Conservation (phyloP, 2,113 vertebrate genomes). For the Ivindomyrus marchei region DNA sequence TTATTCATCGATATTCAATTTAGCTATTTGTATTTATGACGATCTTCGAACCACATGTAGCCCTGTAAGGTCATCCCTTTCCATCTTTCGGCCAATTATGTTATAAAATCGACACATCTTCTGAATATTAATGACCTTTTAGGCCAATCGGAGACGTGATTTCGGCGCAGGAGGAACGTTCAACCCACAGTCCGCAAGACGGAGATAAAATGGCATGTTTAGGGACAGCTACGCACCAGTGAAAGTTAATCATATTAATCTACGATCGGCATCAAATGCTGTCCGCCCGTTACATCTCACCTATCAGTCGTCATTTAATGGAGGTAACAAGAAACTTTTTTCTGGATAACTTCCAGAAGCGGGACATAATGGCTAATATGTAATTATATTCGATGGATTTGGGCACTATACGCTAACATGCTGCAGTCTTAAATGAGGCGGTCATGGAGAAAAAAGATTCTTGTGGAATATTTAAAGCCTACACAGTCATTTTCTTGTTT, state of each 20-base stretch:
- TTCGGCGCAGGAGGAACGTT: conserved; percentile 6
- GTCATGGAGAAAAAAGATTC: conserved; percentile 66
- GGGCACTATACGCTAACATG: not conserved
- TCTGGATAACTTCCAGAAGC: conserved; percentile 2
- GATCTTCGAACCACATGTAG: not conserved
- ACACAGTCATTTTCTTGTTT: conserved; percentile 59
- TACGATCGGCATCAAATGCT: not conserved
- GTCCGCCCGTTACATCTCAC: not conserved
- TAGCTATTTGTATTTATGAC: not conserved
- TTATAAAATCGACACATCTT: conserved; percentile 35
- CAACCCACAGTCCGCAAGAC: conserved; percentile 11
- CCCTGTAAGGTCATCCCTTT: not conserved
- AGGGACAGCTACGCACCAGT: not conserved
- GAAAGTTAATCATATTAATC: conserved; percentile 5
- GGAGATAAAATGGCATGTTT: conserved; percentile 29
- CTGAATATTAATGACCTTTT: conserved; percentile 30
- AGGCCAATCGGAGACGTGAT: conserved; percentile 45
- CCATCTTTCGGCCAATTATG: conserved; percentile 39
- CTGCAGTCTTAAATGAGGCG: conserved; percentile 49
- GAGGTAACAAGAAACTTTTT: conserved; percentile 9
- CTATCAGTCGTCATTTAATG: conserved; percentile 13
- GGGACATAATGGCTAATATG: conserved; percentile 13
- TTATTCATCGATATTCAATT: not conserved
- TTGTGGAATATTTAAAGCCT: conserved; percentile 56
- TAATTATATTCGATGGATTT: conserved; percentile 29